Evolutionary conservation across 2,888 invertebrate genomes (phyloP).

Genomic region (Andrena trimmerana): DNA sequence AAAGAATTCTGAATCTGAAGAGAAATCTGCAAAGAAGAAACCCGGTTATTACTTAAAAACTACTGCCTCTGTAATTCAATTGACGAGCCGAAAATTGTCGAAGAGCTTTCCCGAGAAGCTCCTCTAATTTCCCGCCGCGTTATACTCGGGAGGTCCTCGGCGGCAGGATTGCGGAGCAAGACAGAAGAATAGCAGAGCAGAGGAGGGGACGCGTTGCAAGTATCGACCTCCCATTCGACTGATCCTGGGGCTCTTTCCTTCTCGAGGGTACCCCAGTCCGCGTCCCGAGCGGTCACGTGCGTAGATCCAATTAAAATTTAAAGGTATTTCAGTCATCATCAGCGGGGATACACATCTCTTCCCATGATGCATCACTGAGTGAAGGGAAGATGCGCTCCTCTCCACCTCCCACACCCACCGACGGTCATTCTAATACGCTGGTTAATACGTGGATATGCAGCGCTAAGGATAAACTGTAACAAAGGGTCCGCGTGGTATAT

Average conservation of each 20-base stretch:
- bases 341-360: conserved; percentile 66
- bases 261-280: conserved; percentile 54
- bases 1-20: too few species aligned
- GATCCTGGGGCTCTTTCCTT: conserved; percentile 7
- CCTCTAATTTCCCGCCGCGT: too few species aligned
- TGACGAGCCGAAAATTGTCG: too few species aligned
- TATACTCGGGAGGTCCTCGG: neutral
- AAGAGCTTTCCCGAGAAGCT: too few species aligned
- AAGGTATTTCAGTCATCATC: conserved; percentile 74
- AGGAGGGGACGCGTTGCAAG: neutral
- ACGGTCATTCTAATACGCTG: conserved; percentile 75
- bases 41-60: too few species aligned
- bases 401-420: conserved; percentile 72
- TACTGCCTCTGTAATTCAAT: too few species aligned
- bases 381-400: conserved; percentile 81
- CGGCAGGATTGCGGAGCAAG: neutral
- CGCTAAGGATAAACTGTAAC: conserved; percentile 81
- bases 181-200: neutral
- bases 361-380: conserved; percentile 76
- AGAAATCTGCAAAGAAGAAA: too few species aligned
- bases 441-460: conserved; percentile 74
- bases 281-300: conserved; percentile 68
- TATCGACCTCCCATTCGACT: neutral
- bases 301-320: conserved; percentile 81
- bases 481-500: conserved; percentile 82